Percentiles rank a stretch among this genome's conserved stretches.
phyloP scores from a whole-genome alignment of 2,888 invertebrate genomes.

The Celastrina argiolus region DNA sequence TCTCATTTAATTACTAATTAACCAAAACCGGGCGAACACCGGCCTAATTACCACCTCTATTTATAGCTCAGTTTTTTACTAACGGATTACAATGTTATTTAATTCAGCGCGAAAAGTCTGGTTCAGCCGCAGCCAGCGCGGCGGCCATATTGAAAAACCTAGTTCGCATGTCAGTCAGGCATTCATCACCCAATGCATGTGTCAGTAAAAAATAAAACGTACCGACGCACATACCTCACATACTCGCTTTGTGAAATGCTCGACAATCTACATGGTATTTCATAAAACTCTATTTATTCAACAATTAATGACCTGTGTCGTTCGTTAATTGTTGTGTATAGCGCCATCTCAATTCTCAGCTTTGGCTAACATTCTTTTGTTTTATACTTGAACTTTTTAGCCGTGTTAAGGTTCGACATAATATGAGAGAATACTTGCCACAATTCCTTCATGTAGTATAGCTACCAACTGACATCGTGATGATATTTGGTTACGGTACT shows the following conservation, averaged over 20 bases:
- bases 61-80: neutral
- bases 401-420: neutral
- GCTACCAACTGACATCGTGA: too few species aligned
- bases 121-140: neutral
- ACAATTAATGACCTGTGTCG: constrained; percentile 11
- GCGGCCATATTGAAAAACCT: constrained; percentile 12
- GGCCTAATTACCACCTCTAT: constrained; percentile 1
- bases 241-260: constrained; percentile 16
- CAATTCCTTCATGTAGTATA: neutral
- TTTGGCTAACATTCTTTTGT: neutral
- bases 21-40: neutral
- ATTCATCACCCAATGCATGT: constrained; percentile 19
- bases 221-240: constrained; percentile 16
- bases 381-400: neutral
- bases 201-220: constrained; percentile 11
- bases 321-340: constrained; percentile 5
- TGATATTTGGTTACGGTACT: too few species aligned
- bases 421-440: neutral
- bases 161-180: constrained; percentile 20
- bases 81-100: neutral
- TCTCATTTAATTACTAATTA: constrained; percentile 5
- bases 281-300: constrained; percentile 17
- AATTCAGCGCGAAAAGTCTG: constrained; percentile 9
- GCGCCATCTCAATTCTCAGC: constrained; percentile 4
- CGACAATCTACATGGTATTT: constrained; percentile 14